Evolutionary conservation across 2,888 invertebrate genomes (phyloP).

Genomic region (Chydorus sphaericus): DNA sequence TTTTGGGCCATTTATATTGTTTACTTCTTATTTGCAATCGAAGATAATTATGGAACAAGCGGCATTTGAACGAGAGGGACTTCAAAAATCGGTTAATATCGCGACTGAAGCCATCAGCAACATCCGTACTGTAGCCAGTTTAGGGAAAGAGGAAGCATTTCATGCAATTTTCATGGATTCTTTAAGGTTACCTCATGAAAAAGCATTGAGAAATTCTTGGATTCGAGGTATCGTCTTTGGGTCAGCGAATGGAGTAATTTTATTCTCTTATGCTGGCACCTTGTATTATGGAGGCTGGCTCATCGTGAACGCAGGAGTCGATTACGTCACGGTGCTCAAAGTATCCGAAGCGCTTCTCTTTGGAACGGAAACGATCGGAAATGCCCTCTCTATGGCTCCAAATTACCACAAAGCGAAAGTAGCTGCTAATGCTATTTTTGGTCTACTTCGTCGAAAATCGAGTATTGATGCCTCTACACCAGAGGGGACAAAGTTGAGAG

Average conservation of each 20-base stretch:
- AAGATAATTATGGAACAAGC: conserved; percentile 43
- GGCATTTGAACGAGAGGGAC: conserved; percentile 42
- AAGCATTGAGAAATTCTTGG: conserved; percentile 38
- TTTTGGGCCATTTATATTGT: conserved; percentile 50
- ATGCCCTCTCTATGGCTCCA: conserved; percentile 59
- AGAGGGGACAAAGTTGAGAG: no score
- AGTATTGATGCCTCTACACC: conserved; percentile 22
- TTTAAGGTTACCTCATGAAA: conserved; percentile 41
- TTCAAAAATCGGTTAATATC: conserved; percentile 52
- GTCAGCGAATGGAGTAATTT: conserved; percentile 23
- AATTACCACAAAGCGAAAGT: conserved; percentile 64
- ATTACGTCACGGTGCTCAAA: conserved; percentile 51
- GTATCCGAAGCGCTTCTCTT: conserved; percentile 58
- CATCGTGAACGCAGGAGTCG: conserved; percentile 42
- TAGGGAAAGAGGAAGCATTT: conserved; percentile 50
- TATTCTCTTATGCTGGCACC: conserved; percentile 51
- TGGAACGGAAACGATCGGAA: conserved; percentile 64
- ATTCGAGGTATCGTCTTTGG: conserved; percentile 53
- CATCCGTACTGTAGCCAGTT: conserved; percentile 53
- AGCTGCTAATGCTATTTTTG: conserved; percentile 51
- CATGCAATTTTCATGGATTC: conserved; percentile 41
- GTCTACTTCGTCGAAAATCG: conserved; percentile 39
- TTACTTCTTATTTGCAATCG: conserved; percentile 48
- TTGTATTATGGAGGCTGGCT: conserved; percentile 56
- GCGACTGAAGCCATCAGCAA: conserved; percentile 61